These are phyloP conservation scores for Meles meles DNA, from an alignment of 2,113 vertebrate species.

Conservation along the genomic window DNA sequence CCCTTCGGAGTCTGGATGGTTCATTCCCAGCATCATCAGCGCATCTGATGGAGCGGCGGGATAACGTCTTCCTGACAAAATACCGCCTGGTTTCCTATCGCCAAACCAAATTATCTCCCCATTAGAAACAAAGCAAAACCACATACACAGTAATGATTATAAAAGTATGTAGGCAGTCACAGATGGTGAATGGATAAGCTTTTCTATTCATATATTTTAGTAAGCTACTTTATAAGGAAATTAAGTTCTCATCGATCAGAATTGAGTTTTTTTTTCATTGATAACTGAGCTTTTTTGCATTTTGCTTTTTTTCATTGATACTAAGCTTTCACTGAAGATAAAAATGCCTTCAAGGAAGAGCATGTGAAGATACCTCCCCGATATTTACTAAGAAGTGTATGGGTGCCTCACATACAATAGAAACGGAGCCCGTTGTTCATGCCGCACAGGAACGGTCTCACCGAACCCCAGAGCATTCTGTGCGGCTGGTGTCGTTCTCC, in stretches of 20 bases:
- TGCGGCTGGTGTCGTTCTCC: not conserved
- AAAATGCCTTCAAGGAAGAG: not conserved
- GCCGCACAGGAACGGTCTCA: not conserved
- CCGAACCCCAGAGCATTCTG: not conserved
- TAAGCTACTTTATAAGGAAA: not conserved
- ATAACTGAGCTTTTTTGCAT: not conserved
- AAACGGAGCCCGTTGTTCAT: not conserved
- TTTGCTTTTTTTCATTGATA: not conserved
- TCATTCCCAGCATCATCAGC: not conserved
- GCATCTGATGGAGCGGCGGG: not conserved
- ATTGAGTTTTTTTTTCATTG: not conserved
- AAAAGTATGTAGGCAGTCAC: not conserved
- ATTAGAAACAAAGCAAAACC: not conserved
- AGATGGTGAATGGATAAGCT: not conserved
- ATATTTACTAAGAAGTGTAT: not conserved
- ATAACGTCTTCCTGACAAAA: not conserved
- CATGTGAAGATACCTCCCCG: not conserved
- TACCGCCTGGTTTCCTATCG: not conserved
- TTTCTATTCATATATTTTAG: not conserved
- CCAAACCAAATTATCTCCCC: not conserved
- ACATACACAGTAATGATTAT: not conserved
- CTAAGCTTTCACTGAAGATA: not conserved
- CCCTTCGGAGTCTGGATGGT: not conserved
- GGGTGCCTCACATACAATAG: not conserved
- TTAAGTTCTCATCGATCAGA: not conserved